Evolutionary conservation across 2,113 vertebrate genomes (phyloP), one percentile per base, ranked within the genome.

Genomic region (Myotis lucifugus): DNA sequence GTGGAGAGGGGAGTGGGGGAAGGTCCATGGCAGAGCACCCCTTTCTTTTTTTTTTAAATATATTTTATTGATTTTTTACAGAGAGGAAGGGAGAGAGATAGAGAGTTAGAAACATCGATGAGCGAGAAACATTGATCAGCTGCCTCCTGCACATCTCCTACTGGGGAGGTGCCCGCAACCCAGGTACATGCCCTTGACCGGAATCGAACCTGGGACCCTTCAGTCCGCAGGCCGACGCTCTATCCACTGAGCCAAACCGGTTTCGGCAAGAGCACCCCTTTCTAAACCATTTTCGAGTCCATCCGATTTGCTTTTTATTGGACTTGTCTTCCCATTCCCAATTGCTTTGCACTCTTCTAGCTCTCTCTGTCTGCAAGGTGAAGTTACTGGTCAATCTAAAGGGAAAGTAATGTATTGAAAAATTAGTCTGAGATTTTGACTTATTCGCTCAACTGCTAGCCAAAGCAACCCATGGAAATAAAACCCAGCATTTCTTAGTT

Each of bases 321-420:
- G 42, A n/a, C 8, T 19, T 2, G 3, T 66, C 37, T 74, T 59
- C 34, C 32, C 13, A 34, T 74, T 29, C 37, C 48, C 32, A 48
- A 37, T 79, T 19, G 40, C 50, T 91, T 56, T n/a, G 73, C 48
- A 29, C 9, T 46, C 50, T 56, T 56, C 37, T 56, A 40, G 42
- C 13, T 25, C 11, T 81, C 42, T 74, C 76, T 23, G 7, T 67
- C 27, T 93, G 13, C 32, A 73, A 59, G 64, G 48, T 23, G 7
- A 87, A 15, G 21, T 74, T 74, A 70, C 32, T 23, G 72, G 6
- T 73, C 88, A 92, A 90, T 67, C 34, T 82, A 92, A 76, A 92
- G 67, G 40, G 19, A 23, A 85, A 66, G 21, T 25, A 29, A 40
- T 3, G 21, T 40, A 34, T 61, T 46, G 48, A 85, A 88, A 91